Conservation (phyloP, 2,888 invertebrate genomes). For the Cataglyphis altisquamis region DNA sequence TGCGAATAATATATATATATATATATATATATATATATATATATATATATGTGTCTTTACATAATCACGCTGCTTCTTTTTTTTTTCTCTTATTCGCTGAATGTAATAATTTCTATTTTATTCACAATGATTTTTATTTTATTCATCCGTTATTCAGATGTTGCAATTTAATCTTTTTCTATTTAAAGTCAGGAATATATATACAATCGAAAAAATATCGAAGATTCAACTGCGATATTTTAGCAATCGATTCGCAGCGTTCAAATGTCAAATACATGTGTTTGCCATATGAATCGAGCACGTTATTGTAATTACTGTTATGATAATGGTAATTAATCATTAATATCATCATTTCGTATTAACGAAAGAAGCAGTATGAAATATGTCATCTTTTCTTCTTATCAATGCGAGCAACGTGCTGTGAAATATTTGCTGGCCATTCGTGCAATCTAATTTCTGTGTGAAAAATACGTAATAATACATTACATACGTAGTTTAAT, state of each 20-base stretch:
- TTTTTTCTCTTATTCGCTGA: not conserved
- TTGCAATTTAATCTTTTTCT: not conserved
- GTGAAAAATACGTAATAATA: not conserved
- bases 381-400: not conserved
- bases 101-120: not conserved
- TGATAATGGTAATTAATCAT: not conserved
- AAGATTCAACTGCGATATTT: not conserved
- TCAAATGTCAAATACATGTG: not conserved
- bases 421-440: not conserved
- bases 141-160: not conserved
- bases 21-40: too few relatives aligned
- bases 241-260: not conserved
- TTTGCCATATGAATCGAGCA: not conserved
- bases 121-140: not conserved
- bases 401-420: not conserved
- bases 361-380: not conserved
- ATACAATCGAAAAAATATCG: not conserved
- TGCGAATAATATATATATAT: not conserved
- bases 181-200: not conserved
- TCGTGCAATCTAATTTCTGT: not conserved
- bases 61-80: slow-evolving; percentile 13
- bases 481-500: not conserved
- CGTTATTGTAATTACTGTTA: not conserved
- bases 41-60: too few relatives aligned
- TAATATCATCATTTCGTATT: not conserved